Conservation (phyloP, 2,888 invertebrate species). For the Xylophagus ater region DNA sequence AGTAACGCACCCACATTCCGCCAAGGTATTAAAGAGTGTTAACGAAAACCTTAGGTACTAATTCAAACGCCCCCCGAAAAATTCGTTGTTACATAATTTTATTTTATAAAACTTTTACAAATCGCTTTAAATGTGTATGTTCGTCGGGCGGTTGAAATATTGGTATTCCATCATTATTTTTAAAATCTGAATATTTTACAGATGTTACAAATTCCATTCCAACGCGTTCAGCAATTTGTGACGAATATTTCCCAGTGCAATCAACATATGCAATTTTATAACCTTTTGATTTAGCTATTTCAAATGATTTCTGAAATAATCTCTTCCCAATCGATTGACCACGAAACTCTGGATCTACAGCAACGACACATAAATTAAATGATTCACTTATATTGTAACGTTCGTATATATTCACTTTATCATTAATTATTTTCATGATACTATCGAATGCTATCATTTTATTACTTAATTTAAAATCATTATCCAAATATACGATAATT, state of each 20-base stretch:
- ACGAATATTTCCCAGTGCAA: constrained; percentile 18
- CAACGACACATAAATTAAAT: constrained; percentile 14
- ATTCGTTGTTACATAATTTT: too few relatives aligned
- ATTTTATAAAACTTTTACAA: constrained; percentile 14
- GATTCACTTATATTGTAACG: constrained; percentile 11
- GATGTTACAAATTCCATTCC: constrained; percentile 13
- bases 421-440: constrained; percentile 2
- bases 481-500: too few relatives aligned
- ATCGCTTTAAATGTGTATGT: constrained; percentile 16
- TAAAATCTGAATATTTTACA: constrained; percentile 15
- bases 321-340: constrained; percentile 17
- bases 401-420: constrained; percentile 14
- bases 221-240: constrained; percentile 14
- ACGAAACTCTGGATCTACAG: constrained; percentile 13
- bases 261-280: constrained; percentile 14
- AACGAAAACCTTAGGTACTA: too few relatives aligned
- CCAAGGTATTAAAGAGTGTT: too few relatives aligned
- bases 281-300: constrained; percentile 12
- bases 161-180: constrained; percentile 12
- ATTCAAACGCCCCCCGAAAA: too few relatives aligned
- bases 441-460: too few relatives aligned
- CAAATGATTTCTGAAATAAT: constrained; percentile 13
- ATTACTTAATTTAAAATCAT: too few relatives aligned
- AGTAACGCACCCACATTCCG: too few relatives aligned
- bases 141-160: constrained; percentile 14